Conservation (phyloP, 2,797 vertebrate genomes). For the Monodelphis domestica region DNA sequence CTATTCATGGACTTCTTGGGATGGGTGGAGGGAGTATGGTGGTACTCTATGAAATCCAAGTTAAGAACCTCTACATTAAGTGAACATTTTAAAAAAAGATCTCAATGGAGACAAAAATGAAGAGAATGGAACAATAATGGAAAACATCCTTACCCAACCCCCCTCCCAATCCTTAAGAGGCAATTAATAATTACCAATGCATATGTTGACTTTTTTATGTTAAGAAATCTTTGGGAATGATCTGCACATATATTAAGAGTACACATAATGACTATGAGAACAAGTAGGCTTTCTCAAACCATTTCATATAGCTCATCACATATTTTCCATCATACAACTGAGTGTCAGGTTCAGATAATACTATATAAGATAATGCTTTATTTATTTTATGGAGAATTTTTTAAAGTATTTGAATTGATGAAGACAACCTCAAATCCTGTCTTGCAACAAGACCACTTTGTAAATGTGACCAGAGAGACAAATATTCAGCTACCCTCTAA, state of each 20-base stretch:
- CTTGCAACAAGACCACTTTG: not conserved
- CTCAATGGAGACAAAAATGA: not conserved
- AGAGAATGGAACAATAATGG: not conserved
- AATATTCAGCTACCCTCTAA: not conserved
- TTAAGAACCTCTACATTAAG: not conserved
- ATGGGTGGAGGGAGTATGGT: too few relatives aligned
- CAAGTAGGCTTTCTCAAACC: not conserved
- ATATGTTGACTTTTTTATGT: not conserved
- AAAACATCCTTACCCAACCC: not conserved
- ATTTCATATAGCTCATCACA: not conserved
- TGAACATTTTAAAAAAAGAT: not conserved
- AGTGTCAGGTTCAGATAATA: not conserved
- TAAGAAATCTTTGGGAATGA: not conserved
- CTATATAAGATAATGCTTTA: not conserved
- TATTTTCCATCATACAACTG: not conserved
- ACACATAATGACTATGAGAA: not conserved
- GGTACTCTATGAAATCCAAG: not conserved
- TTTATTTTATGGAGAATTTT: not conserved
- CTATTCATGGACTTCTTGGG: not conserved
- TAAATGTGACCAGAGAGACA: not conserved
- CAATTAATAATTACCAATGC: not conserved
- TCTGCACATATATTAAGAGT: not conserved
- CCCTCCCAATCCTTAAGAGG: not conserved
- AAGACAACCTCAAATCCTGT: not conserved
- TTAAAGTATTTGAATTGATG: not conserved